These are phyloP conservation scores for Diachrysia chrysitis DNA, from an alignment of 2,888 invertebrate species.

Conservation along the genomic window DNA sequence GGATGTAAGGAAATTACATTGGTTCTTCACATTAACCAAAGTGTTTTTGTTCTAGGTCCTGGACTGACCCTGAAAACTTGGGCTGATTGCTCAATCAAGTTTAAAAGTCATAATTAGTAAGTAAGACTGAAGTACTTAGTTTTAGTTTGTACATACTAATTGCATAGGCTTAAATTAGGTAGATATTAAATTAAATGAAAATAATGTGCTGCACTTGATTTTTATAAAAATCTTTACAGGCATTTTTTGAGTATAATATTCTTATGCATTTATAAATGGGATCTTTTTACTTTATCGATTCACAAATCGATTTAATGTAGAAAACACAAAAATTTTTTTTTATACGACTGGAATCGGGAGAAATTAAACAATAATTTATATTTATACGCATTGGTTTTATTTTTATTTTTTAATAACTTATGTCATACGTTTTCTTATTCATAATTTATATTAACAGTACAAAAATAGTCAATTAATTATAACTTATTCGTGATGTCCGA, in stretches of 20 bases:
- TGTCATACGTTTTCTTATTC: slow-evolving; percentile 48
- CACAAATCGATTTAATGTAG: not conserved
- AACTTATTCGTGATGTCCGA: slow-evolving; percentile 75
- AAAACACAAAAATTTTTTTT: not conserved
- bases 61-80: not conserved
- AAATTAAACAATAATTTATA: slow-evolving; percentile 40
- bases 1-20: too few relatives aligned
- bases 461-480: slow-evolving; percentile 76
- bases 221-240: slow-evolving; percentile 18
- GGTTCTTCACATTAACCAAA: too few relatives aligned
- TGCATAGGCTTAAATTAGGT: slow-evolving; percentile 10
- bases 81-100: not conserved
- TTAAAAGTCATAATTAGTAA: slow-evolving; percentile 10
- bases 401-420: slow-evolving; percentile 61
- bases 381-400: slow-evolving; percentile 60
- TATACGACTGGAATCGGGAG: slow-evolving; percentile 13
- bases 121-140: slow-evolving; percentile 17
- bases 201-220: slow-evolving; percentile 5
- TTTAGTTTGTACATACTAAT: slow-evolving; percentile 35
- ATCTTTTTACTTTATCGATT: slow-evolving; percentile 23
- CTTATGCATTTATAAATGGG: slow-evolving; percentile 39
- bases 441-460: slow-evolving; percentile 66
- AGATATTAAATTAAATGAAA: too few relatives aligned
- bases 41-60: not conserved
- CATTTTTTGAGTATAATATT: slow-evolving; percentile 13